A percentile compares a stretch with the other conserved stretches of the same genome.
Conservation (phyloP, 2,113 vertebrate species). For the Carassius carassius region DNA sequence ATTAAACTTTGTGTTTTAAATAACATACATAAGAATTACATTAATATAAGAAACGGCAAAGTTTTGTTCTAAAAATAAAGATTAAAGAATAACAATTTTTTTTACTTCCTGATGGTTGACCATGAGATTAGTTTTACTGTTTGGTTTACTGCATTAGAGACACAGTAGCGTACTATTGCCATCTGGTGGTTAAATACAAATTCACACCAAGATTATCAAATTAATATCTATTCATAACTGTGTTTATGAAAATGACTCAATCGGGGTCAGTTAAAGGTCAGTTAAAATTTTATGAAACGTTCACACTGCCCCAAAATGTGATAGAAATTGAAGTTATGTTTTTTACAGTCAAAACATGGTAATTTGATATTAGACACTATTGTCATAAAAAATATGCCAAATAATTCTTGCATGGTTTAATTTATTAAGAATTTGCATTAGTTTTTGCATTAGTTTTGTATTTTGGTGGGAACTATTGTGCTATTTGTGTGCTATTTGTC, state of each 20-base stretch:
- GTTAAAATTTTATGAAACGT: background rate
- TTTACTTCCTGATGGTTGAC: conserved; percentile 18
- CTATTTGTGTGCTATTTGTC: background rate
- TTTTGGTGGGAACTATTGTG: background rate
- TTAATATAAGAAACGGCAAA: too few relatives aligned
- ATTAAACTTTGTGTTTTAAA: too few relatives aligned
- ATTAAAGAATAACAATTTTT: background rate
- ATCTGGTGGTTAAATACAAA: conserved; percentile 59
- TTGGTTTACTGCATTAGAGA: background rate
- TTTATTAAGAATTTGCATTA: background rate
- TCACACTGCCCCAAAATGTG: background rate
- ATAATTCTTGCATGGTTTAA: background rate
- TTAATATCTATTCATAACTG: background rate
- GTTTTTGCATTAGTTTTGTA: background rate
- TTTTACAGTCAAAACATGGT: background rate
- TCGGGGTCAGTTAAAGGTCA: too few relatives aligned
- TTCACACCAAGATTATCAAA: background rate
- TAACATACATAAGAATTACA: too few relatives aligned
- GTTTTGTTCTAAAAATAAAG: too few relatives aligned
- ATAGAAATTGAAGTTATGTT: background rate
- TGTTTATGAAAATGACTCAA: background rate
- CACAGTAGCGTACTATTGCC: conserved; percentile 54
- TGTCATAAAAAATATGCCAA: background rate
- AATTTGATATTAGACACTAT: background rate
- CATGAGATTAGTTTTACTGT: background rate